Evolutionary conservation across 2,888 invertebrate species (phyloP), one percentile per base, ranked within the genome.

Genomic region (Brachypterus glaber): DNA sequence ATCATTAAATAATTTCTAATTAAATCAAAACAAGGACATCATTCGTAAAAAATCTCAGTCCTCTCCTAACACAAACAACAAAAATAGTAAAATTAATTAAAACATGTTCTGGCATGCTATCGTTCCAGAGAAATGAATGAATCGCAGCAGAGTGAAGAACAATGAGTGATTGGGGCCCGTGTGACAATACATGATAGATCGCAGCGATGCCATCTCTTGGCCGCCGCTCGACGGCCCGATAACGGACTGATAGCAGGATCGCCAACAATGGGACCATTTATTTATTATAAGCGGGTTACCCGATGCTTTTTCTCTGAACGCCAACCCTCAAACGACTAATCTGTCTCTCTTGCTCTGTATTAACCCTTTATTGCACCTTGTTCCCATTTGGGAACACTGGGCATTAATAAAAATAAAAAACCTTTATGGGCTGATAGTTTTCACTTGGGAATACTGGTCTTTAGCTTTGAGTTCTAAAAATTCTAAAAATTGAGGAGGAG

Each of bases 151-250:
- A 53, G 53, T 54, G 57, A 56, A 59, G 59, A 63, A 64, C 63
- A 64, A 64, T 64, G 64, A 64, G 55, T 59, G 63, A 63, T 64
- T 56, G 61, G 55, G 53, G 51, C 48, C 54, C 52, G 59, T 58
- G 63, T 63, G 63, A 64, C 64, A 64, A 64, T 64, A 63, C 63
- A 63, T 63, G 64, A 64, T 64, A 62, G 63, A 64, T 64, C 57
- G 57, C 54, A 54, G 54, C 58, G 63, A 63, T 61, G 52, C 49
- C 56, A 63, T 63, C 62, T 61, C 55, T 47, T 9, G 21, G 57
- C 59, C 54, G 54, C 50, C 50, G 48, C 52, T 50, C 50, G 52
- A 47, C 46, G 50, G 46, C 49, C 46, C 49, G n/a, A n/a, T n/a
- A n/a, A 54, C 48, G 51, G 50, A 51, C 52, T 54, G 54, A 58